Conservation (phyloP, 2,113 vertebrate genomes). For the Riparia riparia region DNA sequence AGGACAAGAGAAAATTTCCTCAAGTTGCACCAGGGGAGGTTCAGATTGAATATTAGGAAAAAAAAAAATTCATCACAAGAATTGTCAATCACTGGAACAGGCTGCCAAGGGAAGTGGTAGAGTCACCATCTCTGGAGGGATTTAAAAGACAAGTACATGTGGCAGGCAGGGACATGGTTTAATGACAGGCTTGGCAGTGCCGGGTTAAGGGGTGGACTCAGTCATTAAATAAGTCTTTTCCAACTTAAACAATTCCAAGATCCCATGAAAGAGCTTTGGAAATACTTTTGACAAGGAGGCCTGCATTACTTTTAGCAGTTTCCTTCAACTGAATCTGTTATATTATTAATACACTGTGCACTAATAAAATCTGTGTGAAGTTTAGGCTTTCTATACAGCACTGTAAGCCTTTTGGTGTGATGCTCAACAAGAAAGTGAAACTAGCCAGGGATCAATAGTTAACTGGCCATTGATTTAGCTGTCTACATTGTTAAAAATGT, state of each 20-base stretch:
- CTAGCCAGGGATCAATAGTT: conserved; percentile 17
- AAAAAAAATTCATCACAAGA: background rate
- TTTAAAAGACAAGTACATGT: background rate
- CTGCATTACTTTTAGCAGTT: background rate
- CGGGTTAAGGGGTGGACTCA: background rate
- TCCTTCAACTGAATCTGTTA: background rate
- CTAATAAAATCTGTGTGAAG: background rate
- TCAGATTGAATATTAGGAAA: background rate
- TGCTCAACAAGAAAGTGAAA: background rate
- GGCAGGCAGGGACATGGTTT: background rate
- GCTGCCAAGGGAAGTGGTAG: background rate
- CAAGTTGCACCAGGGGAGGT: background rate
- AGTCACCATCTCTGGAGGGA: background rate
- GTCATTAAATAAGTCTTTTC: background rate
- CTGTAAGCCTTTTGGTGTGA: background rate
- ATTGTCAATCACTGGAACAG: background rate
- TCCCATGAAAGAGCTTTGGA: background rate
- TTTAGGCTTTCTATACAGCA: background rate
- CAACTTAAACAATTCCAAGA: background rate
- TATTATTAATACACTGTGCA: background rate
- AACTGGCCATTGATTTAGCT: conserved; percentile 41
- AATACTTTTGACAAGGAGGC: background rate
- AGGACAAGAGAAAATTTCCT: background rate
- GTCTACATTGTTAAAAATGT: background rate
- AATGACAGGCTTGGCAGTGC: background rate